A percentile compares a stretch with the other conserved stretches of the same genome.
Conservation (phyloP, 2,797 vertebrate species). For the Danio aesculapii region DNA sequence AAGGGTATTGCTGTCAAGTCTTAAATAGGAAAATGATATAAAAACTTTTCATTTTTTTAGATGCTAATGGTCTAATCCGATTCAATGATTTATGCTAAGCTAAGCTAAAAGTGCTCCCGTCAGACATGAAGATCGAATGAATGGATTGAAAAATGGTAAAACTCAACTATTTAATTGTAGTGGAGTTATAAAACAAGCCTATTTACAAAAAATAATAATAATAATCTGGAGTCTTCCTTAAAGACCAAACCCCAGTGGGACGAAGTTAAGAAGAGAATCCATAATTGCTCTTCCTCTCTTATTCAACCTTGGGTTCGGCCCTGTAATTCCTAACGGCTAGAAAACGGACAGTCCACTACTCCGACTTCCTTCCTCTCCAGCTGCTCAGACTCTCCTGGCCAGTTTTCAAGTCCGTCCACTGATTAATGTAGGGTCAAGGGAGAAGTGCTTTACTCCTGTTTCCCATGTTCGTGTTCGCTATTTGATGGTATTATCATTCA, state of each 20-base stretch:
- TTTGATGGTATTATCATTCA: conserved; percentile 59
- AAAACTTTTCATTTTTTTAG: no score
- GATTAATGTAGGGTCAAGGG: conserved; percentile 49
- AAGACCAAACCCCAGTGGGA: background rate
- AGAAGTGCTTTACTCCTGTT: conserved; percentile 43
- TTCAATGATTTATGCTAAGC: no score
- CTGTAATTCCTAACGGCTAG: conserved; percentile 6
- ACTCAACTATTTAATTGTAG: no score
- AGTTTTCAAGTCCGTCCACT: conserved; percentile 20
- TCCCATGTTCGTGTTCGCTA: conserved; percentile 55
- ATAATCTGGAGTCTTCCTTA: background rate
- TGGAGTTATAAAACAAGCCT: background rate
- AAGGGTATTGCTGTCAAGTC: no score
- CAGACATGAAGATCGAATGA: no score
- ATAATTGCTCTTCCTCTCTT: conserved; percentile 1
- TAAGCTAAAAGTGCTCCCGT: no score
- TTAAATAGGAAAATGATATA: no score
- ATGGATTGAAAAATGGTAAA: no score
- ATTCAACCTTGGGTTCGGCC: conserved; percentile 24
- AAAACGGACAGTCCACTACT: conserved; percentile 47
- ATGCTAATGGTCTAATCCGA: no score
- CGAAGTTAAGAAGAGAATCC: background rate
- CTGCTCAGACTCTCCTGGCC: conserved; percentile 19
- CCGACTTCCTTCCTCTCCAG: conserved; percentile 51
- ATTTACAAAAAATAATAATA: background rate